phyloP scores from a whole-genome alignment of 2,113 vertebrate species.

The Phrynosoma blainvillii region DNA sequence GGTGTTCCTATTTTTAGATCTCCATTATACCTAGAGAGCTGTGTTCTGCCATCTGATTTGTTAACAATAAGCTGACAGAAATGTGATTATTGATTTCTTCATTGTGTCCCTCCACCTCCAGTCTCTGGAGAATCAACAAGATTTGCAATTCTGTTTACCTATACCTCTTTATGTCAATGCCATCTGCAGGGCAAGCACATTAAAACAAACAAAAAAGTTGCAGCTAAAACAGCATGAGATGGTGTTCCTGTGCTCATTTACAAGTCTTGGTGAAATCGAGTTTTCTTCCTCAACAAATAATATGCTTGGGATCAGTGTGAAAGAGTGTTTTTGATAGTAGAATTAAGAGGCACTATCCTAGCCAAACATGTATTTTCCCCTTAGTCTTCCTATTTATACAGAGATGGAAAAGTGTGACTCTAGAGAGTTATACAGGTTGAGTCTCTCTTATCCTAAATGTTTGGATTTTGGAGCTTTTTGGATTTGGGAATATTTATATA shows the following conservation, averaged over 20 bases:
- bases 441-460: too few relatives aligned
- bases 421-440: background rate
- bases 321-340: slow-evolving; percentile 4
- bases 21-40: slow-evolving; percentile 77
- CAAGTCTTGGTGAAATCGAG: background rate
- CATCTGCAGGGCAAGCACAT: slow-evolving; percentile 42
- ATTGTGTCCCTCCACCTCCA: background rate
- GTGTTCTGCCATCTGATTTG: slow-evolving; percentile 60
- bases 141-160: slow-evolving; percentile 64
- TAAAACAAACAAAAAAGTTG: slow-evolving; percentile 30
- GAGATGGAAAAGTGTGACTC: background rate
- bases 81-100: slow-evolving; percentile 58
- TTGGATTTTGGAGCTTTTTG: too few relatives aligned
- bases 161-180: slow-evolving; percentile 57
- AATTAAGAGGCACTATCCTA: background rate
- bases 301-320: background rate
- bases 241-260: background rate
- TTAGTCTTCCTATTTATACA: slow-evolving; percentile 6
- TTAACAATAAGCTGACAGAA: slow-evolving; percentile 69
- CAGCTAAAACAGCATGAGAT: background rate
- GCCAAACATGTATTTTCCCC: slow-evolving; percentile 32
- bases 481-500: too few relatives aligned
- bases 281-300: background rate
- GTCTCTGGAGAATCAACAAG: slow-evolving; percentile 44
- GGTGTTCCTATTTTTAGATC: slow-evolving; percentile 78